Conservation (phyloP, 2,888 invertebrate genomes). For the Sphaerophoria rueppellii region DNA sequence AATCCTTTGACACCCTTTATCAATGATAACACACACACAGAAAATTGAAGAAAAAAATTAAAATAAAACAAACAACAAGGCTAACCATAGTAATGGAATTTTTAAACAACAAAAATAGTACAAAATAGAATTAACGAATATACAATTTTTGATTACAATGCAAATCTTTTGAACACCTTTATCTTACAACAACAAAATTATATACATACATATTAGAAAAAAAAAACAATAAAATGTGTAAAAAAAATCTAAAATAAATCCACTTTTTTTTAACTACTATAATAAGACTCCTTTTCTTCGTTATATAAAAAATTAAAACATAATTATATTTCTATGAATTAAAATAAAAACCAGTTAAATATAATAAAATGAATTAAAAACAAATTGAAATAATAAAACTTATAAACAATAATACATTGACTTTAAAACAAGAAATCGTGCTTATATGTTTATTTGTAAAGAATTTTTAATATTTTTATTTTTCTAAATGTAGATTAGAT, state of each 20-base stretch:
- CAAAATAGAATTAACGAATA: constrained; percentile 70
- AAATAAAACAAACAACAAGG: constrained; percentile 34
- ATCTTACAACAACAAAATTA: constrained; percentile 5
- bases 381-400: background rate
- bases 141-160: constrained; percentile 53
- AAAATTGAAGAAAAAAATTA: constrained; percentile 4
- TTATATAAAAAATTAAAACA: background rate
- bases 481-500: constrained; percentile 23
- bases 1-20: constrained; percentile 53
- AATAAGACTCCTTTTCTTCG: constrained; percentile 30
- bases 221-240: constrained; percentile 13
- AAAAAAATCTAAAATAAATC: constrained; percentile 42
- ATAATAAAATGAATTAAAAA: constrained; percentile 45
- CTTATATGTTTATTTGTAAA: constrained; percentile 26
- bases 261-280: constrained; percentile 23
- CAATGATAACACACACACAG: constrained; percentile 14
- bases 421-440: constrained; percentile 17
- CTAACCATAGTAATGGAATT: constrained; percentile 58
- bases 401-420: constrained; percentile 3
- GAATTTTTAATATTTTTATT: background rate
- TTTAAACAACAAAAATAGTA: constrained; percentile 53
- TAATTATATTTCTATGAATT: constrained; percentile 43
- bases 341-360: constrained; percentile 6
- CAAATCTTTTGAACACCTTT: constrained; percentile 46
- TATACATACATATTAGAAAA: constrained; percentile 7